Conservation (phyloP, 2,797 vertebrate species). For the Dallia pectoralis region DNA sequence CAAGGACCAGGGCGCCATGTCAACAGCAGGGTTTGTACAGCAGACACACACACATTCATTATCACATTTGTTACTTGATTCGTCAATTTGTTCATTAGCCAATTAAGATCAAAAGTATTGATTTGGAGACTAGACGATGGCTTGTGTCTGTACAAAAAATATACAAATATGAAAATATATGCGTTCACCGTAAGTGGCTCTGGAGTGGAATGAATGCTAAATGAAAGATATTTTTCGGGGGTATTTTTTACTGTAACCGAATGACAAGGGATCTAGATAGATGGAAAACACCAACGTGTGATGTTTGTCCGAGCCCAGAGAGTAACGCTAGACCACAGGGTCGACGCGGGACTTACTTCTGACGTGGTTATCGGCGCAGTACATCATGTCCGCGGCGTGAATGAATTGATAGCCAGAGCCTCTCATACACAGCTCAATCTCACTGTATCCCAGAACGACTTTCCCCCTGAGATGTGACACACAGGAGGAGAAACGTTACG, state of each 20-base stretch:
- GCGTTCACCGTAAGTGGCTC: too few species aligned
- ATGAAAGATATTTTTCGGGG: too few species aligned
- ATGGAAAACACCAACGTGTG: too few species aligned
- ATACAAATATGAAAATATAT: too few species aligned
- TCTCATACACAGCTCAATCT: conserved; percentile 66
- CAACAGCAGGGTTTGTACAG: background rate
- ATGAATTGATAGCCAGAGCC: conserved; percentile 78
- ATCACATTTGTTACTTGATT: background rate
- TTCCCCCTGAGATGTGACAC: conserved; percentile 45
- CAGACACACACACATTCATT: background rate
- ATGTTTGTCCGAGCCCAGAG: too few species aligned
- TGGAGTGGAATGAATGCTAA: too few species aligned
- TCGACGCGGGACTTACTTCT: conserved; percentile 58
- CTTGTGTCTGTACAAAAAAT: too few species aligned
- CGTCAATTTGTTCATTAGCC: background rate
- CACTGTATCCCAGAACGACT: conserved; percentile 73
- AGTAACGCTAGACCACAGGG: too few species aligned
- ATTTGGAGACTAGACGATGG: background rate
- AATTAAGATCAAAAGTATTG: background rate
- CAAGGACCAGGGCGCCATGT: background rate
- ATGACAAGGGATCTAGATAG: too few species aligned
- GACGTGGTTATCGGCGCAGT: conserved; percentile 78
- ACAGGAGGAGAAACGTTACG: background rate
- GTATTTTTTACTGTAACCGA: too few species aligned
- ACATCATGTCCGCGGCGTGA: conserved; percentile 80